Evolutionary conservation across 2,888 invertebrate genomes (phyloP).

Genomic region (Caenorhabditis panamensis): DNA sequence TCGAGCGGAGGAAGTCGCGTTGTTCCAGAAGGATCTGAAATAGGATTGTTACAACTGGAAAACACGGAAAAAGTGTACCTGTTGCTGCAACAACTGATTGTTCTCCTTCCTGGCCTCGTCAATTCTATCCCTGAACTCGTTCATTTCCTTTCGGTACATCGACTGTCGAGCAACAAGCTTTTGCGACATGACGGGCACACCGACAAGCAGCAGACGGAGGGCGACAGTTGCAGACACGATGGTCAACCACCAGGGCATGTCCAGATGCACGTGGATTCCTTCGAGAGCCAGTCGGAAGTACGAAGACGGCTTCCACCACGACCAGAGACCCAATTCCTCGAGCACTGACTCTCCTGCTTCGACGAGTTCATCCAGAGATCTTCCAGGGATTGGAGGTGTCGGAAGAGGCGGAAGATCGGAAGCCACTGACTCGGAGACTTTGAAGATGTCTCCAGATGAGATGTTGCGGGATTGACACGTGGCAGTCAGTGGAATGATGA

Average conservation of each 20-base stretch:
- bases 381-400: slow-evolving; percentile 60
- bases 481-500: not conserved
- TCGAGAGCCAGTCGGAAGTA: slow-evolving; percentile 89
- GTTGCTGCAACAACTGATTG: slow-evolving; percentile 71
- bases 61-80: not conserved
- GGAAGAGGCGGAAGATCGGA: slow-evolving; percentile 64
- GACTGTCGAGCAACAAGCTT: slow-evolving; percentile 86
- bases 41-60: no score
- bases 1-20: slow-evolving; percentile 72
- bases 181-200: slow-evolving; percentile 90
- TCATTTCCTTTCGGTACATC: slow-evolving; percentile 91
- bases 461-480: slow-evolving; percentile 45
- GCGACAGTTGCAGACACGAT: slow-evolving; percentile 89
- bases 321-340: slow-evolving; percentile 75
- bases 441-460: slow-evolving; percentile 66
- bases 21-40: slow-evolving; percentile 76
- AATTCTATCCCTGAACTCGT: slow-evolving; percentile 89
- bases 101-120: slow-evolving; percentile 87
- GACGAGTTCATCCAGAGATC: slow-evolving; percentile 61
- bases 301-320: slow-evolving; percentile 89
- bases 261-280: slow-evolving; percentile 88
- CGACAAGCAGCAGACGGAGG: slow-evolving; percentile 89
- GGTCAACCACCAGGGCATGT: slow-evolving; percentile 94
- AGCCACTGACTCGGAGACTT: slow-evolving; percentile 34
- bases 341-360: slow-evolving; percentile 72